Evolutionary conservation across 2,113 vertebrate species (phyloP).

Genomic region (Monopterus albus): DNA sequence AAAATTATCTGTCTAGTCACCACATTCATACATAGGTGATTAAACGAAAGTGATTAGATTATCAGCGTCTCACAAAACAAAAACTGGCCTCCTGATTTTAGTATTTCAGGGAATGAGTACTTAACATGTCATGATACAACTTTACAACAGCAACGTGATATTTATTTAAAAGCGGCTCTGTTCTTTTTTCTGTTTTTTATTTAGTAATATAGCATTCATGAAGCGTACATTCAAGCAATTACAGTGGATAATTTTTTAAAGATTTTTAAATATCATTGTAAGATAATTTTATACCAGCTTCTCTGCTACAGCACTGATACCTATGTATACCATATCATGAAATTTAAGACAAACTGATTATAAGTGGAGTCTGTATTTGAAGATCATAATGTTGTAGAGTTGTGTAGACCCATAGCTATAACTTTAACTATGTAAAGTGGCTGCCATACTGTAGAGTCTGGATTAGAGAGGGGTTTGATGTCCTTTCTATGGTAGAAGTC

Average conservation of each 20-base stretch:
- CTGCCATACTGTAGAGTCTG: conserved; percentile 71
- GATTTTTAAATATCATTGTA: conserved; percentile 68
- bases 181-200: conserved; percentile 61
- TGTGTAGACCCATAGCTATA: conserved; percentile 55
- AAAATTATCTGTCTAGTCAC: conserved; percentile 36
- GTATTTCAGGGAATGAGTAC: conserved; percentile 92
- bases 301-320: conserved; percentile 68
- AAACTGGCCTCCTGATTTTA: conserved; percentile 73
- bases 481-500: conserved; percentile 67
- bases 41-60: conserved; percentile 34
- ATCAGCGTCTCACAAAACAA: conserved; percentile 81
- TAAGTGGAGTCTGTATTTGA: conserved; percentile 85
- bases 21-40: conserved; percentile 22
- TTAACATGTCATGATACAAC: conserved; percentile 85
- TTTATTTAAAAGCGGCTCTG: conserved; percentile 70
- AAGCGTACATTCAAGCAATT: conserved; percentile 49
- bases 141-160: conserved; percentile 49
- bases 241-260: conserved; percentile 55
- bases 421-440: conserved; percentile 62
- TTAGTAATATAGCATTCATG: conserved; percentile 61
- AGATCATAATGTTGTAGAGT: conserved; percentile 49
- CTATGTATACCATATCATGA: conserved; percentile 52
- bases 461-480: conserved; percentile 56
- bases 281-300: conserved; percentile 73
- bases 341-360: conserved; percentile 88